These are phyloP conservation scores for Melanotaenia trifasciata DNA, from an alignment of 2,797 vertebrate species.

Conservation along the genomic window DNA sequence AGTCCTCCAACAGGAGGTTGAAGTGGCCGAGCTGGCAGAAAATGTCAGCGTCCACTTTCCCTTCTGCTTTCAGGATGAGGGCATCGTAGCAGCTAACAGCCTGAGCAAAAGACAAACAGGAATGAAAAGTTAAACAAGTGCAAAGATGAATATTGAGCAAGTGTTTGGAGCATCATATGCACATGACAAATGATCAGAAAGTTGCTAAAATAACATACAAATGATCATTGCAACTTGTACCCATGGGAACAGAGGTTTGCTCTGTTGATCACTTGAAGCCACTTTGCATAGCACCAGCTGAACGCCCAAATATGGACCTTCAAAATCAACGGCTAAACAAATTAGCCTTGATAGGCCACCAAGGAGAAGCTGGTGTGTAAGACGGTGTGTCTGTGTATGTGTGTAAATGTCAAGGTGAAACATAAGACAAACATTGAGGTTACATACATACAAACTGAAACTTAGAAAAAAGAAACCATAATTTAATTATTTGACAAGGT, in stretches of 20 bases:
- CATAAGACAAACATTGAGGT: not conserved
- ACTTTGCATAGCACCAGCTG: constrained; percentile 51
- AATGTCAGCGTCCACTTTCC: constrained; percentile 96
- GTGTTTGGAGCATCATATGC: not conserved
- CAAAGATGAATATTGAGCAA: not conserved
- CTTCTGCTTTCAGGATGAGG: constrained; percentile 96
- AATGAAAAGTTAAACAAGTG: not conserved
- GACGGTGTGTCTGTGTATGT: too few relatives aligned
- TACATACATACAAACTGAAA: not conserved
- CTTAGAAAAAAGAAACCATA: not conserved
- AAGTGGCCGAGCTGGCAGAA: constrained; percentile 99
- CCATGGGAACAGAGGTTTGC: not conserved
- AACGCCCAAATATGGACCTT: constrained; percentile 38
- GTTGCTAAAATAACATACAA: not conserved
- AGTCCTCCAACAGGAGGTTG: constrained; percentile 98
- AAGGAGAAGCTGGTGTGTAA: not conserved
- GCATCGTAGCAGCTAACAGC: constrained; percentile 96
- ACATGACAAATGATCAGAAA: not conserved
- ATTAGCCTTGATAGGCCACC: constrained; percentile 17
- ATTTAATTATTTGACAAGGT: not conserved
- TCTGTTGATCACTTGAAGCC: not conserved
- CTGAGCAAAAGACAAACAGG: constrained; percentile 65
- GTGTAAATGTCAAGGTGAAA: not conserved
- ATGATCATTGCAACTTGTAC: not conserved
- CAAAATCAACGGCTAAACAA: constrained; percentile 52